Conservation (phyloP, 2,888 invertebrate species). For the Tachystola acroxantha region DNA sequence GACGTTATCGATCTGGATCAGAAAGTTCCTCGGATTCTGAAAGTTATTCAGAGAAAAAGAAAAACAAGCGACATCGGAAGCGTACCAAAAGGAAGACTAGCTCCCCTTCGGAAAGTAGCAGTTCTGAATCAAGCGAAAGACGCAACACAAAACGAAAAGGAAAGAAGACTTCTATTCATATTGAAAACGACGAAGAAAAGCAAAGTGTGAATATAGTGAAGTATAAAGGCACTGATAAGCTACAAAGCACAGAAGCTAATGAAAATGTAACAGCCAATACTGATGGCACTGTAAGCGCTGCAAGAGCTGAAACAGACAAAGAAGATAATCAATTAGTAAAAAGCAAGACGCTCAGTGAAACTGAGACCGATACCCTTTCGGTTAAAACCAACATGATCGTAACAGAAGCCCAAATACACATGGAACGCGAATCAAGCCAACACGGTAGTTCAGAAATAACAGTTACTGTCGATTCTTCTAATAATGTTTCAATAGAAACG, state of each 20-base stretch:
- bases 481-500: slow-evolving; percentile 66
- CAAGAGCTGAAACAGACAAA: slow-evolving; percentile 40
- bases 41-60: slow-evolving; percentile 52
- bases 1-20: slow-evolving; percentile 47
- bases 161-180: slow-evolving; percentile 69
- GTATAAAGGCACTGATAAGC: slow-evolving; percentile 44
- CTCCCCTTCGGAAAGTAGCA: slow-evolving; percentile 62
- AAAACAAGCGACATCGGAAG: slow-evolving; percentile 60
- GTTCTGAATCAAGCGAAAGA: slow-evolving; percentile 62
- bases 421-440: slow-evolving; percentile 62
- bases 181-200: slow-evolving; percentile 60
- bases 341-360: slow-evolving; percentile 59
- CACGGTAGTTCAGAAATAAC: slow-evolving; percentile 65
- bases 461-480: slow-evolving; percentile 61
- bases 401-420: slow-evolving; percentile 74
- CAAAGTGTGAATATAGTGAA: slow-evolving; percentile 70
- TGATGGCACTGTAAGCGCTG: slow-evolving; percentile 23
- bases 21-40: slow-evolving; percentile 54
- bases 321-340: slow-evolving; percentile 38
- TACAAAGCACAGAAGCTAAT: slow-evolving; percentile 28
- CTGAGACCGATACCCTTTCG: slow-evolving; percentile 67
- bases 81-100: slow-evolving; percentile 59
- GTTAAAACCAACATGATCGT: slow-evolving; percentile 70
- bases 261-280: slow-evolving; percentile 29
- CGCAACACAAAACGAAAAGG: slow-evolving; percentile 61